Evolutionary conservation across 2,113 vertebrate genomes (phyloP), one percentile per base, ranked within the genome.

Genomic region (Cyprinodon variegatus): DNA sequence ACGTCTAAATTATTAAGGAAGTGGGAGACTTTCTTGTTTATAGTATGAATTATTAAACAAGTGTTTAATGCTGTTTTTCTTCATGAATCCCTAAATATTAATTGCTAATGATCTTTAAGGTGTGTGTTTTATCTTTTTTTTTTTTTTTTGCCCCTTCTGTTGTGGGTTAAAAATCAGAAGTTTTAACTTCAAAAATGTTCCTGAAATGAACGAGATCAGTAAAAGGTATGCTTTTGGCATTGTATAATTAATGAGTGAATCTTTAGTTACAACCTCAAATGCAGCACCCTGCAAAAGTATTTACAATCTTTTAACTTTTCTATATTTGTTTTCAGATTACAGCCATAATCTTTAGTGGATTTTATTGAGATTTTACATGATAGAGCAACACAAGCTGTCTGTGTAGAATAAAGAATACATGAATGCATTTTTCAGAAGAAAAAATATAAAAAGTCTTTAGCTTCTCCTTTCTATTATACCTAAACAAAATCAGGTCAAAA

Each of bases 1-100:
- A 98, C 96, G 97, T 98, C 96, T 98, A 98, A 98, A 98, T 98
- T 98, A 98, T 98, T 97, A 97, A 97, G 93, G 96, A 95, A 96
- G 94, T 96, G 96, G 95, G 96, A 97, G 96, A 97, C 96, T 97
- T 96, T 93, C 89, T 93, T 97, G 96, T 97, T 98, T 98, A 98
- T 98, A 96, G 96, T 97, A 97, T 97, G 96, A 97, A 97, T 98
- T 98, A 98, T 97, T 96, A 93, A 95, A 95, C 96, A 96, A 96
- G 95, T 95, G 95, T 98, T 97, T 93, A 94, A 93, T 89, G 83
- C 87, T 86, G 86, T 91, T 92, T 93, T 93, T 90, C 90, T 85
- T 81, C 89, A 88, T 12, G 81, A 93, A 92, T 94, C 93, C 90
- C 92, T 83, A 94, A 94, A 93, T 94, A 93, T 93, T 94, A 95